Evolutionary conservation across 2,888 invertebrate species (phyloP).

Genomic region (Cosmia trapezina): DNA sequence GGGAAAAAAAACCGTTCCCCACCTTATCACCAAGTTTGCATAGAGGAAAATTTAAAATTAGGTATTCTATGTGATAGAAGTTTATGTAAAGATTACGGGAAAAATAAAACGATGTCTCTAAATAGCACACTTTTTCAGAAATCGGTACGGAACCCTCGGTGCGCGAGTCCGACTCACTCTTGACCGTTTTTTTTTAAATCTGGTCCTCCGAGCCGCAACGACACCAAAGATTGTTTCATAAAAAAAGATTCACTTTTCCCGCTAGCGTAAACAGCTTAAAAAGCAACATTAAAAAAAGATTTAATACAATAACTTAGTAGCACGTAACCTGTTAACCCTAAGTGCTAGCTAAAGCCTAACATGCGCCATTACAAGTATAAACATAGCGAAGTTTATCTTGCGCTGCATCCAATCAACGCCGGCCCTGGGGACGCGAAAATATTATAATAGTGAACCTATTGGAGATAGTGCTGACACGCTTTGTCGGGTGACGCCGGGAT

Average conservation of each 20-base stretch:
- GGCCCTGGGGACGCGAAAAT: conserved; percentile 78
- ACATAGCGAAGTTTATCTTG: conserved; percentile 74
- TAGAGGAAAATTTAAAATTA: too few relatives aligned
- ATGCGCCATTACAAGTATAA: conserved; percentile 71
- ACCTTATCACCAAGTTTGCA: too few relatives aligned
- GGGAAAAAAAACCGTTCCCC: too few relatives aligned
- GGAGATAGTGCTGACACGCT: conserved; percentile 55
- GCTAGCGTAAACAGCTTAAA: conserved; percentile 5
- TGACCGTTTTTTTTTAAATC: not conserved
- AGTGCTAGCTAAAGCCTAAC: conserved; percentile 36
- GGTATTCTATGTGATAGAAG: too few relatives aligned
- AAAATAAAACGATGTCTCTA: too few relatives aligned
- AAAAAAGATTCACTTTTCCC: not conserved
- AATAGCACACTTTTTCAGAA: too few relatives aligned
- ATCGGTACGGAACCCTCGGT: too few relatives aligned
- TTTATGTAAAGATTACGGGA: too few relatives aligned
- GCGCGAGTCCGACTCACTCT: too few relatives aligned
- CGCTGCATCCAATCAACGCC: conserved; percentile 80
- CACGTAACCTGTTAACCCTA: conserved; percentile 43
- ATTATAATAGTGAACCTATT: conserved; percentile 69
- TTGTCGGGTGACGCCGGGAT: conserved; percentile 53
- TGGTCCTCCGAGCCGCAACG: not conserved
- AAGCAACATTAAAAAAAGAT: conserved; percentile 21
- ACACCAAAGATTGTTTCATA: not conserved
- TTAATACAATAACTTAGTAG: conserved; percentile 31